phyloP scores from a whole-genome alignment of 1,140 invertebrate genomes.

The Apis mellifera region Amel_HAv3.1 CM009937.2:2333501-2334000 shows the following conservation, averaged over 20 bases:
- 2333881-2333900: not conserved
- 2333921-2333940: not conserved
- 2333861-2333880: not conserved
- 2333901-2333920: not conserved
- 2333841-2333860: no score
- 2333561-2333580: not conserved
- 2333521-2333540: slow-evolving; percentile 29
- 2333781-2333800: not conserved
- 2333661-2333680: not conserved
- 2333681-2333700: no score
- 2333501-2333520: slow-evolving; percentile 33
- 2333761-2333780: not conserved
- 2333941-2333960: slow-evolving; percentile 87
- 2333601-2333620: not conserved
- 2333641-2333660: not conserved
- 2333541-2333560: not conserved
- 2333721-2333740: not conserved
- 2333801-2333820: not conserved
- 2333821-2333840: no score
- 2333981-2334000: slow-evolving; percentile 98
- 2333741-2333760: not conserved
- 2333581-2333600: not conserved
- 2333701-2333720: not conserved
- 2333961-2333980: slow-evolving; percentile 98
- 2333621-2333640: not conserved